Base-by-base conservation (phyloP, 2,888 invertebrate species). In the Nemurella pictetii region DNA sequence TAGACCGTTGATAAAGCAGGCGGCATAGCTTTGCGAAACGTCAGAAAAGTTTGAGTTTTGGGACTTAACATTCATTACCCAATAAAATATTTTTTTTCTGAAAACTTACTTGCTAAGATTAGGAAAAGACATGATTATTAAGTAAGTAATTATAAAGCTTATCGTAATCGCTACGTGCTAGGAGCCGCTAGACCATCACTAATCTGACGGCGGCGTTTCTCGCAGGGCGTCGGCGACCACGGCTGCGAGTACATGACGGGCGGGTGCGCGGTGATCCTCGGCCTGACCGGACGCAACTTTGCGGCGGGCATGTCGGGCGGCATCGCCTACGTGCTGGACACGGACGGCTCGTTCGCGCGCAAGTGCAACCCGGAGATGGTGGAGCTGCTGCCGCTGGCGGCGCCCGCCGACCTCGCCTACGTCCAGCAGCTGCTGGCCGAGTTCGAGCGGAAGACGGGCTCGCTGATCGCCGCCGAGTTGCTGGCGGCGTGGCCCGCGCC, bases 221-320 rank as follows among this genome's bases (percentile, higher is more conserved):
- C 86, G 9, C 87, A 93, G 92, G 99, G 99, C 84, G 98, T 98
- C 85, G 99, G 99, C 74, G 99, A 99, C 92, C 99, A 99, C 91
- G 99, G 98, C 85, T 99, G 99, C 92, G 99, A 99, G 92, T 99
- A 99, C 91, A 99, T 99, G 99, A 99, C 99, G 81, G 99, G 98
- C 20, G 99, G 99, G 85, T 91, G 93, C 85, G 96, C 96, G 86
- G 93, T 99, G 83, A 96, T 99, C 88, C 93, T 99, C 25, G 99
- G 99, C 0, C 93, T 97, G 86, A 99, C 99, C 7, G 99, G 99
- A 0, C 92, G 99, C 87, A 99, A 99, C 92, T 99, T 99, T 92
- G 99, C 98, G 9, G 99, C 99, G 80, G 99, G 99, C 88, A 99
- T 99, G 99, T 98, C 98, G 85, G 97, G 97, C 80, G 98, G 98